phyloP scores from a whole-genome alignment of 1,140 invertebrate genomes.

The Cataglyphis hispanica region DNA sequence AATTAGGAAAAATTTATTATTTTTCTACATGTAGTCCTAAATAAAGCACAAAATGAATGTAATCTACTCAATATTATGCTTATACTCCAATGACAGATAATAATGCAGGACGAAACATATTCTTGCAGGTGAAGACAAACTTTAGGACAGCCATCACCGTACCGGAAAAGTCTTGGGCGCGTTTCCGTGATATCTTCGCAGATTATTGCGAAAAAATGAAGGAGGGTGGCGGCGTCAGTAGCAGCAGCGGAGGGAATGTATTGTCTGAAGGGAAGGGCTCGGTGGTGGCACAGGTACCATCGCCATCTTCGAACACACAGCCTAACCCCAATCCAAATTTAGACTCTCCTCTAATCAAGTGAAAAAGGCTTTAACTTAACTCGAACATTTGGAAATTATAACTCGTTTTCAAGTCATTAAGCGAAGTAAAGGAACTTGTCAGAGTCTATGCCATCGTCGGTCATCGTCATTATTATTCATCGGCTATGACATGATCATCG shows the following conservation, averaged over 20 bases:
- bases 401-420: slow-evolving; percentile 83
- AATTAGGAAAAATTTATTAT: neutral
- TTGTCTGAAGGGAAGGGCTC: slow-evolving; percentile 81
- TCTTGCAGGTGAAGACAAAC: slow-evolving; percentile 96
- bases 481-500: slow-evolving; percentile 55
- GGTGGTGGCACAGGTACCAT: slow-evolving; percentile 84
- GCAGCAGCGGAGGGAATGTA: slow-evolving; percentile 77
- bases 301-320: slow-evolving; percentile 83
- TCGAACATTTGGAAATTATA: slow-evolving; percentile 84
- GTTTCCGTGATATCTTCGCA: slow-evolving; percentile 98
- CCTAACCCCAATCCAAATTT: slow-evolving; percentile 86
- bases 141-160: slow-evolving; percentile 99
- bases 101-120: neutral
- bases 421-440: slow-evolving; percentile 78
- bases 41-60: neutral
- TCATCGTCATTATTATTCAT: slow-evolving; percentile 69
- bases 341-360: slow-evolving; percentile 86
- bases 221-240: slow-evolving; percentile 85
- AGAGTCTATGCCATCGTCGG: slow-evolving; percentile 78
- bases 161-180: slow-evolving; percentile 98
- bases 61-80: neutral
- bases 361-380: slow-evolving; percentile 87
- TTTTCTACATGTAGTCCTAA: neutral
- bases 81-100: neutral
- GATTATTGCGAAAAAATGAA: slow-evolving; percentile 98